Conservation (phyloP, 1,140 invertebrate genomes). For the Pseudoatta argentina region DNA sequence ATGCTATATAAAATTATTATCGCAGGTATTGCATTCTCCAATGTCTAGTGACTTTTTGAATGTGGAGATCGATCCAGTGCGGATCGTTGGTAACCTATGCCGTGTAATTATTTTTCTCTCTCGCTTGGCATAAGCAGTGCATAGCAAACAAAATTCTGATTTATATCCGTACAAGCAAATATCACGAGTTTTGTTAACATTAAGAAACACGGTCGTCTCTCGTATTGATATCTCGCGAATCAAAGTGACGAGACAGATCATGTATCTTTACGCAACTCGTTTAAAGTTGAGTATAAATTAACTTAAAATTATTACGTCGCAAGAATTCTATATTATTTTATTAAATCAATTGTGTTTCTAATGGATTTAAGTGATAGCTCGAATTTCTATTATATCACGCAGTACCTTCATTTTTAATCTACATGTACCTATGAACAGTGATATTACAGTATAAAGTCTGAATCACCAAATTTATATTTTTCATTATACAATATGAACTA, state of each 20-base stretch:
- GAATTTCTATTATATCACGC: not conserved
- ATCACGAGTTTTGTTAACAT: not conserved
- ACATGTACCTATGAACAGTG: conserved; percentile 7
- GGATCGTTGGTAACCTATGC: conserved; percentile 22
- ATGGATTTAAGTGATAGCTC: not conserved
- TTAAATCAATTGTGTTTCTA: not conserved
- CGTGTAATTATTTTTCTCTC: not conserved
- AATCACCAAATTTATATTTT: conserved; percentile 1
- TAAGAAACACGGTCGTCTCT: not conserved
- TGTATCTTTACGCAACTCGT: not conserved
- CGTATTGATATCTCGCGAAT: not conserved
- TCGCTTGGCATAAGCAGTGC: not conserved
- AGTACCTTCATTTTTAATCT: not conserved
- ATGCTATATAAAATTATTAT: conserved; percentile 7
- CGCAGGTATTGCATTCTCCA: conserved; percentile 5
- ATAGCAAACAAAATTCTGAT: not conserved
- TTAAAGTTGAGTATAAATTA: conserved; percentile 17
- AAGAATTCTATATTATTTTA: conserved; percentile 14
- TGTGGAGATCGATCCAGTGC: not conserved
- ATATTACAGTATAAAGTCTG: not conserved
- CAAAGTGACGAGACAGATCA: not conserved
- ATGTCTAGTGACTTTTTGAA: conserved; percentile 11
- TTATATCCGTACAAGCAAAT: not conserved
- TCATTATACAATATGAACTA: not conserved
- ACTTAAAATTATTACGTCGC: not conserved